These are phyloP conservation scores for Dorcus parallelipipedus DNA, from an alignment of 2,888 invertebrate species.

Conservation along the genomic window DNA sequence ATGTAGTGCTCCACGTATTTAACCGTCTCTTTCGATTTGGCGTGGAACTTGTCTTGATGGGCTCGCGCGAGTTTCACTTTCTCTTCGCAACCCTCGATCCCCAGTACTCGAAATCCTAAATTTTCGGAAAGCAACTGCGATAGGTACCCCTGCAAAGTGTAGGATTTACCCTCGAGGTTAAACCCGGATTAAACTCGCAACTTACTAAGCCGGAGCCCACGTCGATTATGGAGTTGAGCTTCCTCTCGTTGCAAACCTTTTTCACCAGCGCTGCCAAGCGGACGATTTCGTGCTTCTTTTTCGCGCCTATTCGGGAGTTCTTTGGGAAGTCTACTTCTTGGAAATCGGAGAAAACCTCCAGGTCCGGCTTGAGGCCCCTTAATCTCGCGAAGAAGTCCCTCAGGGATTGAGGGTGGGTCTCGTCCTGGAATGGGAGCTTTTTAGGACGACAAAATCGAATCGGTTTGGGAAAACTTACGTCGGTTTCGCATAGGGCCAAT, in stretches of 20 bases:
- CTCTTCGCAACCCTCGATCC: constrained; percentile 61
- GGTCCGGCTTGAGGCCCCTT: constrained; percentile 37
- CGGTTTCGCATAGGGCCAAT: constrained; percentile 43
- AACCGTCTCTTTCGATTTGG: constrained; percentile 53
- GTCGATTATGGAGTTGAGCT: constrained; percentile 61
- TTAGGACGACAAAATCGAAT: constrained; percentile 7
- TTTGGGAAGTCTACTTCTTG: constrained; percentile 33
- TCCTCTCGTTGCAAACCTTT: constrained; percentile 48
- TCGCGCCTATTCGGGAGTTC: constrained; percentile 50
- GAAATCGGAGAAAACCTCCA: constrained; percentile 7
- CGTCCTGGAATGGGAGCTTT: constrained; percentile 36
- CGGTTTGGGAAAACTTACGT: constrained; percentile 28
- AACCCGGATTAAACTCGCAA: background rate
- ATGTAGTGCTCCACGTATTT: constrained; percentile 60
- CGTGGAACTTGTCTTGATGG: constrained; percentile 56
- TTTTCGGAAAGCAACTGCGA: constrained; percentile 62
- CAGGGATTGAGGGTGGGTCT: constrained; percentile 45
- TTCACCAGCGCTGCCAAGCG: constrained; percentile 58
- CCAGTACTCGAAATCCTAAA: constrained; percentile 61
- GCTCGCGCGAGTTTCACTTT: constrained; percentile 57
- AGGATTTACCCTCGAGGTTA: background rate
- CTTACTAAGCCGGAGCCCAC: constrained; percentile 73
- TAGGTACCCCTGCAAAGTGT: constrained; percentile 63
- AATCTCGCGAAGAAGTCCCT: constrained; percentile 44
- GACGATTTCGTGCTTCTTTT: constrained; percentile 71